phyloP scores from a whole-genome alignment of 2,888 invertebrate species.

The Hydropsyche betteni region DNA sequence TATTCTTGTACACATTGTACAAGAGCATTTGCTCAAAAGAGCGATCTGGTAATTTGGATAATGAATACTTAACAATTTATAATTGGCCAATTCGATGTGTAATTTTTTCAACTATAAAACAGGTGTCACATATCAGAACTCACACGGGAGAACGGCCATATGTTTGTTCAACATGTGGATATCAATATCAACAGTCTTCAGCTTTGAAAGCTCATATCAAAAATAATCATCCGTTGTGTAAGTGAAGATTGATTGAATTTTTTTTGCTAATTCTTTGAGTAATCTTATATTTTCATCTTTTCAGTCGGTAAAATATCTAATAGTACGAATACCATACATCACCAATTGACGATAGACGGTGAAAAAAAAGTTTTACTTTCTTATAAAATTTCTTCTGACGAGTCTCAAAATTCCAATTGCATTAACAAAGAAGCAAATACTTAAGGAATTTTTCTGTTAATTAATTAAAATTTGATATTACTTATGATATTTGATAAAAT shows the following conservation, averaged over 20 bases:
- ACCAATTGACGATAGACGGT: slow-evolving; percentile 16
- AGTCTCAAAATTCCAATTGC: slow-evolving; percentile 1
- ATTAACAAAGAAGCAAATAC: neutral
- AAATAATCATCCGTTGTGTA: slow-evolving; percentile 56
- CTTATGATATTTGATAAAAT: no score
- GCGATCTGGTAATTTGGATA: slow-evolving; percentile 55
- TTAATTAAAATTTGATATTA: no score
- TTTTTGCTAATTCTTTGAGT: neutral
- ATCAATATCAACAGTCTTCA: slow-evolving; percentile 65
- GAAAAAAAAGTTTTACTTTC: slow-evolving; percentile 1
- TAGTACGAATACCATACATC: neutral
- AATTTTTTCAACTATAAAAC: neutral
- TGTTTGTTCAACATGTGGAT: slow-evolving; percentile 62
- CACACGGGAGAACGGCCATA: slow-evolving; percentile 61
- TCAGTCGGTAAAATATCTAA: neutral
- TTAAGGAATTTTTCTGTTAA: no score
- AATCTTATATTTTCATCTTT: neutral
- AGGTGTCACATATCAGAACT: slow-evolving; percentile 57
- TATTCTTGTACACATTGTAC: slow-evolving; percentile 57
- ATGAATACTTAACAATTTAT: no score
- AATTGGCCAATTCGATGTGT: neutral
- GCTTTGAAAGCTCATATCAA: slow-evolving; percentile 65
- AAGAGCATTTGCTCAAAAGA: slow-evolving; percentile 58
- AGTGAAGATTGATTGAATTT: slow-evolving; percentile 8
- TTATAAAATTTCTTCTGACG: neutral